These are phyloP conservation scores for Urocyon cinereoargenteus DNA, from an alignment of 2,797 vertebrate species.

Conservation along the genomic window DNA sequence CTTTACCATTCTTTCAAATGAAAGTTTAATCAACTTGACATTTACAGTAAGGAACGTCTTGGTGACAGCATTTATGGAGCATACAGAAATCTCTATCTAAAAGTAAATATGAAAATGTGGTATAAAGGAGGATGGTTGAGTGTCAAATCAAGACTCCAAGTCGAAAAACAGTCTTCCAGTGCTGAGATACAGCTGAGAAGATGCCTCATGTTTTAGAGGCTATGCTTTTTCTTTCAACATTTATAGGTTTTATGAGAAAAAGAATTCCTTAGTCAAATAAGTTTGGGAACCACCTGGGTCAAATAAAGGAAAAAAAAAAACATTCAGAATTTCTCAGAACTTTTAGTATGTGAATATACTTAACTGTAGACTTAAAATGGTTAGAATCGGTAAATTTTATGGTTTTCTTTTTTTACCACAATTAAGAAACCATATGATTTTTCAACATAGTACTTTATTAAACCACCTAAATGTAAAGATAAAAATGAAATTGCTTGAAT, in stretches of 20 bases:
- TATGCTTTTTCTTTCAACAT: background rate
- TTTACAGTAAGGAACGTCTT: slow-evolving; percentile 60
- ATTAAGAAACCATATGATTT: background rate
- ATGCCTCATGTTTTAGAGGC: background rate
- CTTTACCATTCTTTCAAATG: slow-evolving; percentile 77
- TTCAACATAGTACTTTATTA: slow-evolving; percentile 27
- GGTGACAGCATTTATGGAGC: slow-evolving; percentile 43
- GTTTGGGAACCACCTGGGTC: background rate
- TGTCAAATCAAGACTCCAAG: slow-evolving; percentile 31
- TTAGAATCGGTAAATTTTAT: background rate
- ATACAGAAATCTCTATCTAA: slow-evolving; percentile 35
- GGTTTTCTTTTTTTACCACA: background rate
- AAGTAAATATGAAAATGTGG: slow-evolving; percentile 56
- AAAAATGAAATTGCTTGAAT: background rate
- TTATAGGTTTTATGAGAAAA: background rate
- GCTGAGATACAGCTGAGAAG: background rate
- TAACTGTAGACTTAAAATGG: background rate
- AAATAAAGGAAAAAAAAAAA: slow-evolving; percentile 15
- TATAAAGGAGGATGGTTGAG: background rate
- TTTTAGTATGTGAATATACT: background rate
- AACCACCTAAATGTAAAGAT: slow-evolving; percentile 27
- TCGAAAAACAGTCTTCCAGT: background rate
- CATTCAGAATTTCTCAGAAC: background rate
- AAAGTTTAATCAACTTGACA: slow-evolving; percentile 81
- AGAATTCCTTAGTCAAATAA: background rate